A percentile compares a stretch with the other conserved stretches of the same genome.
These are phyloP conservation scores for Rhynchophorus ferrugineus DNA, from an alignment of 1,140 invertebrate species.

Conservation along the genomic window DNA sequence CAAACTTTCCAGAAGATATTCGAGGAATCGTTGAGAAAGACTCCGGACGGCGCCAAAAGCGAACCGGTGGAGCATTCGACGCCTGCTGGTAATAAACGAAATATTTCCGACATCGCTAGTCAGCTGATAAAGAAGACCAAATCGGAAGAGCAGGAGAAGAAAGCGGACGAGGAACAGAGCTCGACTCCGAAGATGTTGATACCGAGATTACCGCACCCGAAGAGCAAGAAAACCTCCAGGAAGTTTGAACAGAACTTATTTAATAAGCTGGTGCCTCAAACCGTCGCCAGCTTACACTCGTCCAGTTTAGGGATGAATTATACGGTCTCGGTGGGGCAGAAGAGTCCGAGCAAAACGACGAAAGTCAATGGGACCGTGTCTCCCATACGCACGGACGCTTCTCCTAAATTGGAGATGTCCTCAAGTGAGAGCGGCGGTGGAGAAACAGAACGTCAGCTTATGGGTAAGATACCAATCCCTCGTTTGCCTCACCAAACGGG, in stretches of 20 bases:
- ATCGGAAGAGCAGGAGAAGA: slow-evolving; percentile 25
- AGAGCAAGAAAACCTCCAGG: slow-evolving; percentile 8
- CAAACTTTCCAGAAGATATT: slow-evolving; percentile 40
- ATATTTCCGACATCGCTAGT: slow-evolving; percentile 12
- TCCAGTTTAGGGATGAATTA: slow-evolving; percentile 37
- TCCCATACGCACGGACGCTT: slow-evolving; percentile 17
- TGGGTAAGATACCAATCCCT: no score
- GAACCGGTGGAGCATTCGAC: slow-evolving; percentile 5
- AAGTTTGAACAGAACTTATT: slow-evolving; percentile 9
- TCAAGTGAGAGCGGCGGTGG: no score
- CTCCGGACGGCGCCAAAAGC: slow-evolving; percentile 9
- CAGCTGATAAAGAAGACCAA: slow-evolving; percentile 35
- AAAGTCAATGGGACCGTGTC: slow-evolving; percentile 21
- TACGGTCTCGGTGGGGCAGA: slow-evolving; percentile 35
- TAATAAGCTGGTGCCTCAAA: slow-evolving; percentile 22
- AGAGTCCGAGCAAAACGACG: slow-evolving; percentile 10
- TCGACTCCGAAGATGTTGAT: slow-evolving; percentile 25
- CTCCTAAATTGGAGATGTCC: no score
- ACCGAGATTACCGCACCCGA: slow-evolving; percentile 24
- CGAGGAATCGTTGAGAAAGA: slow-evolving; percentile 37
- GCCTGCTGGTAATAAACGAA: not conserved
- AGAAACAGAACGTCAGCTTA: no score
- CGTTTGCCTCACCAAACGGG: no score
- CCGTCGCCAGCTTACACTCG: slow-evolving; percentile 34
- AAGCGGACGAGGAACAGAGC: not conserved